Percentiles rank a stretch among this genome's conserved stretches.
phyloP scores from a whole-genome alignment of 2,113 vertebrate species.

The Scomber colias region DNA sequence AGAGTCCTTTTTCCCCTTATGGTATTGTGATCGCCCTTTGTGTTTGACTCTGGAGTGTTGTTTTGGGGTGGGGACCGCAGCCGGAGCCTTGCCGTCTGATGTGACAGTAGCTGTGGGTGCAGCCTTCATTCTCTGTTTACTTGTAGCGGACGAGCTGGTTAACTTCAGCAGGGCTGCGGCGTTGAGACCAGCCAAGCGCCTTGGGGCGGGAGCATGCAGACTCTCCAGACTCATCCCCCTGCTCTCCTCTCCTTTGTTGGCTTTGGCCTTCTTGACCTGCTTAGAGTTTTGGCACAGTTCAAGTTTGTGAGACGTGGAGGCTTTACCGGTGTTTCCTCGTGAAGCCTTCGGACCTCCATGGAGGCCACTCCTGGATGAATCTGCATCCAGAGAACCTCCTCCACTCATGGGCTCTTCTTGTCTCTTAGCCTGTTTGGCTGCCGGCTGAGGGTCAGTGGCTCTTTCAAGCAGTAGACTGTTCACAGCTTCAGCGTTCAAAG shows the following conservation, averaged over 20 bases:
- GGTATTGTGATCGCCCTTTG: slow-evolving; percentile 63
- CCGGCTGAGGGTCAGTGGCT: slow-evolving; percentile 75
- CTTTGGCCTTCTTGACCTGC: slow-evolving; percentile 70
- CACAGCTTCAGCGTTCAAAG: slow-evolving; percentile 95
- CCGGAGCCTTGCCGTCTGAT: slow-evolving; percentile 55
- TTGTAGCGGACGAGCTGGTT: slow-evolving; percentile 87
- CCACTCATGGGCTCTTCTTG: slow-evolving; percentile 73
- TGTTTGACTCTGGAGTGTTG: slow-evolving; percentile 76
- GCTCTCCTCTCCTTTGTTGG: slow-evolving; percentile 15
- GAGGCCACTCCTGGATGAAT: slow-evolving; percentile 42
- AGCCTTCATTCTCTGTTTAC: slow-evolving; percentile 76
- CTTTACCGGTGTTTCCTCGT: slow-evolving; percentile 55
- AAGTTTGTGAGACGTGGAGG: slow-evolving; percentile 48
- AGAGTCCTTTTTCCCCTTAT: slow-evolving; percentile 49
- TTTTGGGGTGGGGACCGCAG: slow-evolving; percentile 35
- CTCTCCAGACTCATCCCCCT: slow-evolving; percentile 59
- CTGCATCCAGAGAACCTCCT: slow-evolving; percentile 34
- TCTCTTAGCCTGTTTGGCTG: slow-evolving; percentile 77
- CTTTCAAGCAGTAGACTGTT: slow-evolving; percentile 94
- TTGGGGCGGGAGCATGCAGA: slow-evolving; percentile 86
- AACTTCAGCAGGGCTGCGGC: slow-evolving; percentile 94
- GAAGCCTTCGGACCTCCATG: slow-evolving; percentile 40
- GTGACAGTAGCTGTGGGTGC: slow-evolving; percentile 76
- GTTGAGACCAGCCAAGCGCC: slow-evolving; percentile 94
- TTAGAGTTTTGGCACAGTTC: slow-evolving; percentile 73